Conservation (phyloP, 2,888 invertebrate species). For the Protophormia terraenovae region DNA sequence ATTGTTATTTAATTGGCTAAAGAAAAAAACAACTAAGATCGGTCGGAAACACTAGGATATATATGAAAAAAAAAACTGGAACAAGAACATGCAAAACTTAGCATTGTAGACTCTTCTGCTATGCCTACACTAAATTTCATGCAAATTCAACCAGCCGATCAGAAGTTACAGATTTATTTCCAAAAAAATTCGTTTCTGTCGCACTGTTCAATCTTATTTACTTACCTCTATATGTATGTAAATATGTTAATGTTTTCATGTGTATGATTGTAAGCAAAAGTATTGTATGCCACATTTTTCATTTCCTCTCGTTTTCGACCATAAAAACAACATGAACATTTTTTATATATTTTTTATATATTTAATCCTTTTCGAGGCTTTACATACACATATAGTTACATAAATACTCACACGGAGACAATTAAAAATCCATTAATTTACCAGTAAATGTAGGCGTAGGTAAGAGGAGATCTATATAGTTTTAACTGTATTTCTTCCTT, state of each 20-base stretch:
- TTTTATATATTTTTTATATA: not conserved
- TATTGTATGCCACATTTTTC: conserved; percentile 51
- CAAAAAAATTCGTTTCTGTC: too few species aligned
- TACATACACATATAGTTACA: not conserved
- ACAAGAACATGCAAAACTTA: too few species aligned
- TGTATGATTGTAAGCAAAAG: not conserved
- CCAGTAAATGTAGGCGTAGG: conserved; percentile 46
- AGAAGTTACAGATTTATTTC: too few species aligned
- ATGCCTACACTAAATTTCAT: too few species aligned
- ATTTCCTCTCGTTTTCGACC: conserved; percentile 49
- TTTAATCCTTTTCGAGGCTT: conserved; percentile 56
- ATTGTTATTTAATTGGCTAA: too few species aligned
- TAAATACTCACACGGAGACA: conserved; percentile 71
- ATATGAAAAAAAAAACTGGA: too few species aligned
- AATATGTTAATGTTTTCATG: too few species aligned
- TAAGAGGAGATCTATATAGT: conserved; percentile 13
- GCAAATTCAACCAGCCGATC: too few species aligned
- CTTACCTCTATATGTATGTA: not conserved
- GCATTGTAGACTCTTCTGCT: too few species aligned
- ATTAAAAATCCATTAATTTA: conserved; percentile 79
- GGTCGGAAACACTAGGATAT: too few species aligned
- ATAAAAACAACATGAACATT: conserved; percentile 17
- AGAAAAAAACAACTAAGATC: too few species aligned
- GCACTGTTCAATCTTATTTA: too few species aligned
- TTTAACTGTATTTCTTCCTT: not conserved